phyloP scores from a whole-genome alignment of 2,113 vertebrate species.

The Sorex fumeus region DNA sequence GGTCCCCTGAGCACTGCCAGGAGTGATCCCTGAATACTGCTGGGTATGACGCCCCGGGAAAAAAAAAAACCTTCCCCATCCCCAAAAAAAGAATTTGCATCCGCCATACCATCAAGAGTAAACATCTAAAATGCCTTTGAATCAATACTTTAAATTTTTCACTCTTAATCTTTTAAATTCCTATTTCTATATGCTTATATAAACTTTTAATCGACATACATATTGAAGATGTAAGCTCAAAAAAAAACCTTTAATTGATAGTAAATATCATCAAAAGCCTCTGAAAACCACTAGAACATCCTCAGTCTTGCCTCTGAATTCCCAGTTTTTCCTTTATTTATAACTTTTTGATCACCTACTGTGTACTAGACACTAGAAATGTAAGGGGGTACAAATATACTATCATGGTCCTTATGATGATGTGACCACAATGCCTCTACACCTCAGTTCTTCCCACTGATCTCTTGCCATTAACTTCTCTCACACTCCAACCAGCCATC shows the following conservation, averaged over 20 bases:
- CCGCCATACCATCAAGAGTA: neutral
- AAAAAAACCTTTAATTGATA: neutral
- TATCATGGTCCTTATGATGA: neutral
- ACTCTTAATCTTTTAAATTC: slow-evolving; percentile 21
- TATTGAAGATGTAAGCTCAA: neutral
- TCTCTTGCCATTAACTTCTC: neutral
- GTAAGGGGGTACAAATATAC: neutral
- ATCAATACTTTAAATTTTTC: slow-evolving; percentile 29
- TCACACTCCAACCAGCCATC: neutral
- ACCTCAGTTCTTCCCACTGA: neutral
- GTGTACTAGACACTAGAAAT: slow-evolving; percentile 28
- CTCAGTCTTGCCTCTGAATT: slow-evolving; percentile 47
- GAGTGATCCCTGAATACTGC: too few species aligned
- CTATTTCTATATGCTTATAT: slow-evolving; percentile 18
- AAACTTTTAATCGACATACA: slow-evolving; percentile 3
- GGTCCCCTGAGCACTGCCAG: too few species aligned
- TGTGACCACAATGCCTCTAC: neutral
- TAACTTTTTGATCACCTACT: neutral
- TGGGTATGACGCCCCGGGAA: too few species aligned
- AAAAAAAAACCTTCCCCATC: neutral
- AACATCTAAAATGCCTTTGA: neutral
- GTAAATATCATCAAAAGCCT: slow-evolving; percentile 7
- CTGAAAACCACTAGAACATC: slow-evolving; percentile 13
- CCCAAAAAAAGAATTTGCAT: neutral
- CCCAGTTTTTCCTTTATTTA: neutral